phyloP scores from a whole-genome alignment of 2,113 vertebrate species.

The Misgurnus anguillicaudatus region DNA sequence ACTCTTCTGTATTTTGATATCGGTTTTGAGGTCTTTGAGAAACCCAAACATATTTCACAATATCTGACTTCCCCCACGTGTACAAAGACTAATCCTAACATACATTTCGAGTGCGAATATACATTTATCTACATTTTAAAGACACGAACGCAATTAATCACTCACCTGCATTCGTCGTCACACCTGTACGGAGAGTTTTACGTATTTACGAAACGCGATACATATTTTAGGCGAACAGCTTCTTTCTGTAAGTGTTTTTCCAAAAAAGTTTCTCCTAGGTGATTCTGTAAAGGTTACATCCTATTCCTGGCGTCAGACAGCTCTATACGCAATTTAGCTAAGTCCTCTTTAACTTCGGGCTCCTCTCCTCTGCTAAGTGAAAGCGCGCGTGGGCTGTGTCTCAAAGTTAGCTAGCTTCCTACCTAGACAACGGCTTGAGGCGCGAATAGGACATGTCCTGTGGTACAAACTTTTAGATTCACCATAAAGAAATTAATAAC shows the following conservation, averaged over 20 bases:
- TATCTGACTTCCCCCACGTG: no score
- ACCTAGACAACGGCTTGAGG: not conserved
- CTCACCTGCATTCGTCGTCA: slow-evolving; percentile 47
- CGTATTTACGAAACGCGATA: slow-evolving; percentile 43
- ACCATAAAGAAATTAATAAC: not conserved
- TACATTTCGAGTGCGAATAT: no score
- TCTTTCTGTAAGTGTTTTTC: no score
- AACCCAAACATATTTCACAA: not conserved
- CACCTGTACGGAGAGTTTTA: slow-evolving; percentile 45
- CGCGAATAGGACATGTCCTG: not conserved
- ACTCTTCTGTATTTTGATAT: not conserved
- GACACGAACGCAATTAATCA: slow-evolving; percentile 11
- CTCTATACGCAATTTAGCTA: slow-evolving; percentile 9
- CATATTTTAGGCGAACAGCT: slow-evolving; percentile 15
- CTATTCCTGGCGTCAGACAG: not conserved
- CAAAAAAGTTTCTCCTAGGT: no score
- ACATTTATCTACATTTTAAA: no score
- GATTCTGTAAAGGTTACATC: slow-evolving; percentile 3
- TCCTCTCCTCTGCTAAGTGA: no score
- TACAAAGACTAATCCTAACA: no score
- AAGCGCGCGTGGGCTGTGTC: not conserved
- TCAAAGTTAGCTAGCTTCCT: not conserved
- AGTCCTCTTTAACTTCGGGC: not conserved
- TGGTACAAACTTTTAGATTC: not conserved
- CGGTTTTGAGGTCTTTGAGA: not conserved